Evolutionary conservation across 2,797 vertebrate genomes (phyloP), one percentile per base, ranked within the genome.

Genomic region (Nasua narica): DNA sequence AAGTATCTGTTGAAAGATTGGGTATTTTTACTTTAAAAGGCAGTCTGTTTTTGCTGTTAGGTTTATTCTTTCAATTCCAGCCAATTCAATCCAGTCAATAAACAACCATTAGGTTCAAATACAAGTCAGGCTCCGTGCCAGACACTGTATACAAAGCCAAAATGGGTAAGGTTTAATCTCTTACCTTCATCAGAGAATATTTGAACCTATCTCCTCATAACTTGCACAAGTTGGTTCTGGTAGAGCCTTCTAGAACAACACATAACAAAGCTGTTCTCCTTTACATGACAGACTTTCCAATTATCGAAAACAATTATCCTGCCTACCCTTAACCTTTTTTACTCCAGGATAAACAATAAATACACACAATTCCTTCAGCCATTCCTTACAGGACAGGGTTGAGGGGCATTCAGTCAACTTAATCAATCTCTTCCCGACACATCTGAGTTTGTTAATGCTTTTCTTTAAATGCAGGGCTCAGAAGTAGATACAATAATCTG

Each of bases 281-380:
- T 96, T 94, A 96, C 29, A 87, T 54, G 94, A 95, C 92, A 97
- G 95, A 96, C 77, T 97, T 97, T 97, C 50, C 77, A 97, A 96
- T 94, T 97, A 97, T 76, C 91, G 96, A 97, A 97, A 97, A 96
- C 95, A 98, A 90, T 97, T 96, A 96, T 95, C 67, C 62, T 86
- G 84, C 87, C 95, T 94, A 77, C 21, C 2, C 25, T 95, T 83
- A 94, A 96, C 92, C 67, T 60, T 96, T 95, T 97, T 96, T 95
- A 96, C 79, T 97, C 89, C n/a, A 87, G 67, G 84, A 97, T 96
- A 97, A 97, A 96, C 93, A 96, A 98, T 96, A 97, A 96, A 97
- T 96, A 97, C 25, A 93, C 43, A 87, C 90, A 97, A 93, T 94
- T 96, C 94, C 91, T 93, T 94, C 48, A 95, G 96, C 76, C 60